Evolutionary conservation across 1,140 invertebrate species (phyloP), one percentile per base, ranked within the genome.

Genomic region (Neomicropteryx cornuta): DNA sequence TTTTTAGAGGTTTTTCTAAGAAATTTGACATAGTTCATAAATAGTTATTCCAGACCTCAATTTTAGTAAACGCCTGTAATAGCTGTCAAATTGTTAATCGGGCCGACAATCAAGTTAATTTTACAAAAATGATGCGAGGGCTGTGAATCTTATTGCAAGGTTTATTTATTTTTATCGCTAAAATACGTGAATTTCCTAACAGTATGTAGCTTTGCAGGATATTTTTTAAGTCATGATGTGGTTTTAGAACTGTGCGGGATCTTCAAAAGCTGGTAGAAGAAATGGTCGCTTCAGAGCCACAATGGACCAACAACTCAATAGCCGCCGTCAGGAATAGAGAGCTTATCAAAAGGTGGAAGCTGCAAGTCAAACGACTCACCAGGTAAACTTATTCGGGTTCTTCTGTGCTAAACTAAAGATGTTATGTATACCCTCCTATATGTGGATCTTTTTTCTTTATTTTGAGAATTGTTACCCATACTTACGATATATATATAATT

Each of bases 261-360:
- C 63, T 96, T n/a, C 85, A 93, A 47, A 89, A 91, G 52, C 76
- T 93, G 57, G 76, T 94, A 11, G 84, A 92, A 42, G 92, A 96
- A 53, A 63, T 94, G 45, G 75, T 85, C 59, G 76, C 75, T 0
- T 79, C 78, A 1, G 87, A 90, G 60, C 66, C 77, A 0, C 79
- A 86, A 40, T 95, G 91, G 91, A 78, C 82, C 33, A 77, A 83
- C 52, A 76, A 78, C 1, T 77, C 82, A 2, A 71, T 75, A 42
- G 80, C 83, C 4, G 81, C 81, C 23, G 42, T 63, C 4, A 73
- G 89, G 36, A 93, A 96, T 58, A 78, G 79, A 53, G 81, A 87
- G 54, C 69, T 93, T 33, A 75, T 95, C 17, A 82, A 84, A 47
- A 74, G 84, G 35, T 95, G 88, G 86, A 83, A 84, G 45, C 75